These are phyloP conservation scores for Trissoscelio sp. DNA, from an alignment of 2,888 invertebrate genomes.

Conservation along the genomic window DNA sequence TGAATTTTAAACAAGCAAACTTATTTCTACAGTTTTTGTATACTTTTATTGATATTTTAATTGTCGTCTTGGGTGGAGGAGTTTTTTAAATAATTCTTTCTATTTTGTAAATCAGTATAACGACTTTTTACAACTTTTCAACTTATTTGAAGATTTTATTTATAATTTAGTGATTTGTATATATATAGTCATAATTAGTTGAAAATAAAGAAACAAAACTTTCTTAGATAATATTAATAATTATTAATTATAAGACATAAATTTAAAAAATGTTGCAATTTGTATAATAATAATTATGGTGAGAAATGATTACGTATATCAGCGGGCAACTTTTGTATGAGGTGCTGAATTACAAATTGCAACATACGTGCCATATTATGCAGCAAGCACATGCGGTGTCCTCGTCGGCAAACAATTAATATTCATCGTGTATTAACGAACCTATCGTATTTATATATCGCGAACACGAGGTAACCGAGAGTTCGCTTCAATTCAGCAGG, in stretches of 20 bases:
- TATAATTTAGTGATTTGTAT: no score
- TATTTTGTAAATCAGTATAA: no score
- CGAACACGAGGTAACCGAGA: constrained; percentile 65
- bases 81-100: no score
- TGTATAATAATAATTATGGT: no score
- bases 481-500: constrained; percentile 56
- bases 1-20: constrained; percentile 16
- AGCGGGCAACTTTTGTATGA: constrained; percentile 71
- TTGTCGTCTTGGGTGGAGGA: neutral
- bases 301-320: constrained; percentile 18
- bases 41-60: constrained; percentile 3
- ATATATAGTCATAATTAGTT: no score
- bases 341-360: constrained; percentile 81
- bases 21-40: neutral
- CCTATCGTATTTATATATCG: constrained; percentile 81
- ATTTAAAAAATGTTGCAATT: no score
- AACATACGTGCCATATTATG: constrained; percentile 72
- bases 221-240: no score
- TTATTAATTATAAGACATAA: no score
- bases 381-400: constrained; percentile 70
- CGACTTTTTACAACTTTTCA: no score
- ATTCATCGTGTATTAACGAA: constrained; percentile 83
- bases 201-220: no score
- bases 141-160: no score
- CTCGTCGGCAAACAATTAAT: constrained; percentile 81